These are phyloP conservation scores for Pseudomyrmex concolor DNA, from an alignment of 1,140 invertebrate species.

Conservation along the genomic window DNA sequence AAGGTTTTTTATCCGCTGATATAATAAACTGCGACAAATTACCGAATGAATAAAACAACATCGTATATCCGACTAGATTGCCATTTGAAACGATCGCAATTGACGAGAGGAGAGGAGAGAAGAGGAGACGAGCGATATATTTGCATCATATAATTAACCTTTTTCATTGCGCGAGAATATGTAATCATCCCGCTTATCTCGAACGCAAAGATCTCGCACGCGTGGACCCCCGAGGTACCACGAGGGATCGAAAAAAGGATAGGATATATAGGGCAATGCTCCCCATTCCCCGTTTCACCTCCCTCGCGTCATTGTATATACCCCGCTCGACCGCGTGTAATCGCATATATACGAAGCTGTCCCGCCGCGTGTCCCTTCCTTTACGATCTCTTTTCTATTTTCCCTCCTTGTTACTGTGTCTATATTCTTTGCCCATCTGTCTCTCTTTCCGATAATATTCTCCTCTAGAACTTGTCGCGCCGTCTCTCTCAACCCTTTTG, in stretches of 20 bases:
- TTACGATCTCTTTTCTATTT: constrained; percentile 41
- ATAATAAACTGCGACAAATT: background rate
- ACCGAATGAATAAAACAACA: background rate
- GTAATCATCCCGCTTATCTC: background rate
- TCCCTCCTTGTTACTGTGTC: constrained; percentile 46
- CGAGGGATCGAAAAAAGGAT: constrained; percentile 61
- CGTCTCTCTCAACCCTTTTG: background rate
- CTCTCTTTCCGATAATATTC: constrained; percentile 67
- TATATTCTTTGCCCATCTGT: constrained; percentile 53
- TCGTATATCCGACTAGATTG: background rate
- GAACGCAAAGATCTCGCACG: constrained; percentile 27
- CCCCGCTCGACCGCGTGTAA: constrained; percentile 56
- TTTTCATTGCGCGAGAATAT: constrained; percentile 18
- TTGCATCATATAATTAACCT: constrained; percentile 53
- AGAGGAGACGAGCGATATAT: too few relatives aligned
- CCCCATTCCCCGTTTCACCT: constrained; percentile 42
- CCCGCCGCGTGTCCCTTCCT: constrained; percentile 38
- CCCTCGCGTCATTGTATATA: constrained; percentile 53
- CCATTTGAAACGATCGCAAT: constrained; percentile 39
- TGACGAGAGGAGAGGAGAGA: constrained; percentile 2
- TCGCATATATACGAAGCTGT: constrained; percentile 72
- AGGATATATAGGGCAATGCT: constrained; percentile 72
- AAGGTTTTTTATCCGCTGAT: too few relatives aligned
- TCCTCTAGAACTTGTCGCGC: constrained; percentile 43
- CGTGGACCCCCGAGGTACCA: constrained; percentile 38